Base-by-base conservation (phyloP, 2,888 invertebrate genomes). In the Amphipyra tragopoginis region DNA sequence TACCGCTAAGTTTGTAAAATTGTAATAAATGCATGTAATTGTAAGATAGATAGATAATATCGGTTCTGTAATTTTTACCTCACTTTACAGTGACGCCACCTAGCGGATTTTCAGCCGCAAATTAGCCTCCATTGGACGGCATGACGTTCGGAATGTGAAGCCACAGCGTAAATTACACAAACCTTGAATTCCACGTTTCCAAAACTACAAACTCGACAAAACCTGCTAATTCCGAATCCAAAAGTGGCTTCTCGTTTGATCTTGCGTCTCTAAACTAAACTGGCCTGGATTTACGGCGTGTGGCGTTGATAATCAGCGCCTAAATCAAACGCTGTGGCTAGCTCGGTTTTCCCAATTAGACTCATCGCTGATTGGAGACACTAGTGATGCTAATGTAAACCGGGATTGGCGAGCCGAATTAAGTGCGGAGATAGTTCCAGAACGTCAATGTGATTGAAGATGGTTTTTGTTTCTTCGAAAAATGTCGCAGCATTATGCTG, bases 301-400 rank as follows among this genome's bases (percentile, higher is more conserved):
- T 50, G 63, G 60, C 44, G 55, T 45, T 61, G 54, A 71, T 72
- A 74, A 77, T 77, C 75, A 77, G 63, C 14, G 47, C 62, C 53
- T 63, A 48, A 70, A 75, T 72, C 72, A 77, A 75, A 47, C 26
- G 42, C 33, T 74, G 77, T 10, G 78, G 78, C 11, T 39, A 34
- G 39, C 61, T 70, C 59, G 77, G 75, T 72, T 72, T 60, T 21
- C 54, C 55, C 70, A 77, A 77, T 77, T 77, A 75, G 75, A 36
- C 66, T 65, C 63, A 54, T 66, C 60, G 47, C 61, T 77, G 77
- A 77, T 77, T 77, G 75, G 65, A 77, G 75, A 68, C 60, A 69
- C 58, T 66, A 64, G 58, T 59, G 65, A 54, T n/a, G 63, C 26
- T 58, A 65, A 68, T 65, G 51, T 53, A 52, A 50, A 57, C 59